Conservation (phyloP, 2,888 invertebrate species). For the Cephus spinipes region DNA sequence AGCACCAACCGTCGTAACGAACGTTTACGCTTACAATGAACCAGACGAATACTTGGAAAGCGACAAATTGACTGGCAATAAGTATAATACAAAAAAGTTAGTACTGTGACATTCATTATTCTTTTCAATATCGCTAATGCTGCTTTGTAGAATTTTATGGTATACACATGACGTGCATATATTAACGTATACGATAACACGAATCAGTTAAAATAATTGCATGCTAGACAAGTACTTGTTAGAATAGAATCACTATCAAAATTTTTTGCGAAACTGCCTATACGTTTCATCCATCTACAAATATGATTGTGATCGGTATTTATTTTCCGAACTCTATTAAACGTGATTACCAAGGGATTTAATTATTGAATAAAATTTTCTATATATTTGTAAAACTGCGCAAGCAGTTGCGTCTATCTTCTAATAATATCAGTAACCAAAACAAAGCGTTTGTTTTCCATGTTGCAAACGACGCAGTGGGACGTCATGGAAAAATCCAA, state of each 20-base stretch:
- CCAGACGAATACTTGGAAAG: neutral
- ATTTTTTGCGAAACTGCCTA: neutral
- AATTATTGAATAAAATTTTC: neutral
- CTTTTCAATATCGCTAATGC: neutral
- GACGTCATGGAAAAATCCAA: neutral
- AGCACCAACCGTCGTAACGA: neutral
- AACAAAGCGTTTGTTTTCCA: constrained; percentile 24
- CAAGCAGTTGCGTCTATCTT: constrained; percentile 12
- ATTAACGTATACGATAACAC: neutral
- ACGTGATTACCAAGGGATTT: neutral
- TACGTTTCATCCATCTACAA: neutral
- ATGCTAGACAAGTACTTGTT: neutral
- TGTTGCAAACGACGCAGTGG: neutral
- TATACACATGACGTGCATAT: neutral
- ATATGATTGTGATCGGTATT: neutral
- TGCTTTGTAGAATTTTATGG: neutral
- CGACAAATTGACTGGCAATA: neutral
- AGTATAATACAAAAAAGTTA: neutral
- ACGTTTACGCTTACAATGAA: neutral
- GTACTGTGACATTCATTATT: neutral
- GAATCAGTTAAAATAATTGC: neutral
- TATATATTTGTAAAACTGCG: neutral
- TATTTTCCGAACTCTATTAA: neutral
- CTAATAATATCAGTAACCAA: constrained; percentile 37
- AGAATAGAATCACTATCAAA: neutral